Percentiles rank a stretch among this genome's conserved stretches.
These are phyloP conservation scores for Pachyrhynchus sulphureomaculatus DNA, from an alignment of 1,140 invertebrate genomes.

Conservation along the genomic window DNA sequence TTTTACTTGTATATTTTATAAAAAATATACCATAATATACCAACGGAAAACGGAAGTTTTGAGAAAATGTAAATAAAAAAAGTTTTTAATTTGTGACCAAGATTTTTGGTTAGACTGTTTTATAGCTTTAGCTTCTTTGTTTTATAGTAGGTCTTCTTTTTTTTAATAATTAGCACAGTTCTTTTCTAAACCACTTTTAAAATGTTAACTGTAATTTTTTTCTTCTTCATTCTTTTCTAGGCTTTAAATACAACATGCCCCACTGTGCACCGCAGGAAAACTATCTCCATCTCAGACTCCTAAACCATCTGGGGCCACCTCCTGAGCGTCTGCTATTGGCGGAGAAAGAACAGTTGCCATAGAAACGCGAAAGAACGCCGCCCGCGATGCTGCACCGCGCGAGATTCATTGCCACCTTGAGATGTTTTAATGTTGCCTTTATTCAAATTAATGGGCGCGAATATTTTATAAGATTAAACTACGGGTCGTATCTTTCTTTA, in stretches of 20 bases:
- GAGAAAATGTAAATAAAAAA: too few species aligned
- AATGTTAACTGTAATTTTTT: too few species aligned
- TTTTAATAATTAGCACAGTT: too few species aligned
- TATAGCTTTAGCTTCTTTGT: too few species aligned
- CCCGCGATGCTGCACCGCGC: constrained; percentile 40
- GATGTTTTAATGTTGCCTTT: constrained; percentile 53
- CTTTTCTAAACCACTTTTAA: too few species aligned
- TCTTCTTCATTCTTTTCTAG: too few species aligned
- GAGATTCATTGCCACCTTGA: constrained; percentile 53
- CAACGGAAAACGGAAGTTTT: too few species aligned
- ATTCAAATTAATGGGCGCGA: constrained; percentile 52
- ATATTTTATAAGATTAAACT: constrained; percentile 49
- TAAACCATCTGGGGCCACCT: constrained; percentile 48
- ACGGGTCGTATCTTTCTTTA: constrained; percentile 46
- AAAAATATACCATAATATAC: too few species aligned
- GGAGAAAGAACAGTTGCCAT: constrained; percentile 44
- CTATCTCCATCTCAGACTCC: constrained; percentile 44
- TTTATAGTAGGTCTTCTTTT: too few species aligned
- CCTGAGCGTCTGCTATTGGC: constrained; percentile 45
- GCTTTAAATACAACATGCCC: constrained; percentile 3
- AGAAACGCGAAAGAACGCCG: constrained; percentile 48
- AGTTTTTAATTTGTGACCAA: too few species aligned
- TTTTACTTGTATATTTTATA: too few species aligned
- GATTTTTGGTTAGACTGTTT: too few species aligned
- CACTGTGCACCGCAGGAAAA: constrained; percentile 32